phyloP scores from a whole-genome alignment of 2,888 invertebrate species.

The Zygogramma bicolorata region DNA sequence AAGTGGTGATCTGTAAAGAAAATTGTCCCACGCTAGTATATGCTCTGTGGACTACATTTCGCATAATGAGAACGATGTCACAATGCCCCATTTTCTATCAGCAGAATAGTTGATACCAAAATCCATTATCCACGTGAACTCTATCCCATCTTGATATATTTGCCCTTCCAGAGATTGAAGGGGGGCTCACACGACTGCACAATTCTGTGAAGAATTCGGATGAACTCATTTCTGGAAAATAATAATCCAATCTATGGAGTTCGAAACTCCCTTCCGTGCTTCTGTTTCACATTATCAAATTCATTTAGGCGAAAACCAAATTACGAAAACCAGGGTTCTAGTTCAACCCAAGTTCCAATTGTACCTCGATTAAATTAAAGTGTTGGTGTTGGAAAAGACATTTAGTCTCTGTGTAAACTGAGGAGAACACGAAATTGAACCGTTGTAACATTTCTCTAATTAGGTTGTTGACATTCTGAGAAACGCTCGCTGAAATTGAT shows the following conservation, averaged over 20 bases:
- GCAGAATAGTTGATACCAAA: too few relatives aligned
- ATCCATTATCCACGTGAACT: too few relatives aligned
- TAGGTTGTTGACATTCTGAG: constrained; percentile 59
- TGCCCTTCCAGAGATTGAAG: too few relatives aligned
- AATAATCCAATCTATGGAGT: not conserved
- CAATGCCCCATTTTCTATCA: too few relatives aligned
- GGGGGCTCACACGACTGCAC: too few relatives aligned
- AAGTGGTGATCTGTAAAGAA: too few relatives aligned
- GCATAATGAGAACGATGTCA: too few relatives aligned
- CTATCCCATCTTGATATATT: too few relatives aligned
- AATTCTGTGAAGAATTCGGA: too few relatives aligned
- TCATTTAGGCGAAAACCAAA: not conserved
- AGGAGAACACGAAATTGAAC: constrained; percentile 48
- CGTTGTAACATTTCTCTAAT: constrained; percentile 58
- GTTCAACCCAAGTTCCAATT: not conserved
- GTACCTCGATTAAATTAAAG: constrained; percentile 17
- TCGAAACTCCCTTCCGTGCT: not conserved
- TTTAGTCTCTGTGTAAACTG: constrained; percentile 30
- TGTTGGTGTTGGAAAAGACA: constrained; percentile 27
- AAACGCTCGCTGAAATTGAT: constrained; percentile 14
- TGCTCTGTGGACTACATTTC: too few relatives aligned
- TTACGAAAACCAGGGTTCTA: not conserved
- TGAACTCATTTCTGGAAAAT: too few relatives aligned
- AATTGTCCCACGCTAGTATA: too few relatives aligned
- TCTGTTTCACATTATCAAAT: not conserved